Evolutionary conservation across 2,797 vertebrate genomes (phyloP), one percentile per base, ranked within the genome.

Genomic region (Muraenolepis orangiensis): DNA sequence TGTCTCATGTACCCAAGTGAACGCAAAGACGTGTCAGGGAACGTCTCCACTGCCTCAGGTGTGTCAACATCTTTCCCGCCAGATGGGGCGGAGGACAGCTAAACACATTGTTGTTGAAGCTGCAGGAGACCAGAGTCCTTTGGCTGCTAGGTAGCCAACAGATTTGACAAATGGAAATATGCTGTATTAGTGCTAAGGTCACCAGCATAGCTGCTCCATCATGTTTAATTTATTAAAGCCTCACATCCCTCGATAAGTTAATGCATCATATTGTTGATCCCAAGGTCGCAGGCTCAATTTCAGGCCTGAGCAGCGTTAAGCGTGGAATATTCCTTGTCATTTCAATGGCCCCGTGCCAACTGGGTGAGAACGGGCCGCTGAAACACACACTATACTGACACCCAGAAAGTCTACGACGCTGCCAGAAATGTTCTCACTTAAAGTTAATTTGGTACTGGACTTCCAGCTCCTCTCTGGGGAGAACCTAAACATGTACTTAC

Each of bases 261-360:
- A 31, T 74, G 40, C 38, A 46, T 67, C 66, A 67, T 69, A n/a
- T 38, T 71, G n/a, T 51, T 76, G 70, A 85, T 82, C 57, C 46
- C 46, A 72, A 72, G 40, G 71, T 36, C 46, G 32, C 1, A 12
- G 51, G 71, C 51, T 72, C 71, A 72, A 72, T 72, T 72, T 72
- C 71, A 72, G 71, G 71, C 46, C 71, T 72, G 71, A 64, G 46
- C 51, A 64, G 7, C 46, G 30, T 32, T 72, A 29, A 57, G 13
- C 23, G 14, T 57, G 29, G 23, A 51, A 2, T 31, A 20, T 30
- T 72, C 10, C 70, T 71, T 12, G 32, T 38, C 68, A 20, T 69
- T 69, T 16, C 38, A 23, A n/a, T 71, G 36, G 36, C 36, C 23
- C 34, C 26, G 13, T 16, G 38, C 36, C 40, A 23, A 70, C 36